Evolutionary conservation across 1,140 invertebrate genomes (phyloP).

Genomic region (Eurosta solidaginis): DNA sequence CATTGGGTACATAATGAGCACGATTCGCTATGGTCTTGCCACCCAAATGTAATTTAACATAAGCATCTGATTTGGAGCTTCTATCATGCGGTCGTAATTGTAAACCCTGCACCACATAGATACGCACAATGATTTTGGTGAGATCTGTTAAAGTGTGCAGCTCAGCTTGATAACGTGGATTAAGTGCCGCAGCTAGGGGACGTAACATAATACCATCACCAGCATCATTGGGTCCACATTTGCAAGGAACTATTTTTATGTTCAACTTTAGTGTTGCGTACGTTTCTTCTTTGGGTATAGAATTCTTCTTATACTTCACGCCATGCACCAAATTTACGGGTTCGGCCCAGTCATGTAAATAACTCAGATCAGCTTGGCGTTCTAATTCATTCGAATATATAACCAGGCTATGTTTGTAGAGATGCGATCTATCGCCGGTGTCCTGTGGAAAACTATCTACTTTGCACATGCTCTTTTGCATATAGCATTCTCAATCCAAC

Average conservation of each 20-base stretch:
- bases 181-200: conserved; percentile 66
- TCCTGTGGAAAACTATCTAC: background rate
- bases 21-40: conserved; percentile 71
- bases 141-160: conserved; percentile 59
- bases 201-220: conserved; percentile 61
- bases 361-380: conserved; percentile 73
- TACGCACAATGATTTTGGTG: conserved; percentile 72
- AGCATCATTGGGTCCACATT: conserved; percentile 39
- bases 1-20: conserved; percentile 76
- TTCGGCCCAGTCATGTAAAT: conserved; percentile 77
- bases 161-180: conserved; percentile 65
- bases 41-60: conserved; percentile 72
- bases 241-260: conserved; percentile 54
- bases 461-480: background rate
- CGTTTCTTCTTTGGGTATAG: conserved; percentile 68
- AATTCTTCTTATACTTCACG: conserved; percentile 68
- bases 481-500: background rate
- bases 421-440: background rate
- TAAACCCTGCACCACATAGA: conserved; percentile 75
- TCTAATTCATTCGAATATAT: conserved; percentile 80
- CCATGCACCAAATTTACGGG: conserved; percentile 77
- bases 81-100: conserved; percentile 76
- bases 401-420: conserved; percentile 59
- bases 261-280: conserved; percentile 62
- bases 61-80: conserved; percentile 79